Evolutionary conservation across 2,797 vertebrate genomes (phyloP), one percentile per base, ranked within the genome.

Genomic region (Epinephelus awoara): DNA sequence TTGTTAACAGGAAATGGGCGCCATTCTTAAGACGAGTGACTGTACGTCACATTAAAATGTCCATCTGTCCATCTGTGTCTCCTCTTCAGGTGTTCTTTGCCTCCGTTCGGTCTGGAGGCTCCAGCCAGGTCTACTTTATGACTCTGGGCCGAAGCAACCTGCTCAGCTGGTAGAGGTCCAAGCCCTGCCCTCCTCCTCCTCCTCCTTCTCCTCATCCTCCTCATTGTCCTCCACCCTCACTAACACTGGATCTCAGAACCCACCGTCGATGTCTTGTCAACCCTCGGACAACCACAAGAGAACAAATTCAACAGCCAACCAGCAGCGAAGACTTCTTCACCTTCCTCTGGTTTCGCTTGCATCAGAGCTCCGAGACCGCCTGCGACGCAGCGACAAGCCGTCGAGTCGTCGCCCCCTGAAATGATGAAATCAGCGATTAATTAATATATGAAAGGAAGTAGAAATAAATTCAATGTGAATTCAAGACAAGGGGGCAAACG

Each of bases 121-220:
- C 96, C 92, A 98, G 97, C 92, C 97, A 98, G 93, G 97, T 98
- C 72, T 98, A 98, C 94, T 98, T 98, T 88, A 98, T 98, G 97
- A 98, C 97, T 5, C 94, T 98, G 88, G 97, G 97, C 77, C 95
- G 97, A 71, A 97, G 91, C 87, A 94, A 94, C 88, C 96, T 94
- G 96, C 96, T 94, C 95, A 98, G 96, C 95, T 97, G 97, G 97
- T 98, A 96, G 96, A 91, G 79, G 72, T 87, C 88, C 77, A 57
- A 84, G n/a, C 85, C 88, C 90, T 87, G 47, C 52, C 88, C 88
- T 88, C 92, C 92, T 93, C 66, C 71, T 89, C 86, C 51, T 72
- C 70, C 76, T 79, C 83, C 68, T 85, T n/a, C 74, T 86, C 59
- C 70, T 87, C 84, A n/a, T 83, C 76, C 77, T 91, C 93, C 77